Evolutionary conservation across 2,113 vertebrate genomes (phyloP), one percentile per base, ranked within the genome.

Genomic region (Pleuronectes platessa): DNA sequence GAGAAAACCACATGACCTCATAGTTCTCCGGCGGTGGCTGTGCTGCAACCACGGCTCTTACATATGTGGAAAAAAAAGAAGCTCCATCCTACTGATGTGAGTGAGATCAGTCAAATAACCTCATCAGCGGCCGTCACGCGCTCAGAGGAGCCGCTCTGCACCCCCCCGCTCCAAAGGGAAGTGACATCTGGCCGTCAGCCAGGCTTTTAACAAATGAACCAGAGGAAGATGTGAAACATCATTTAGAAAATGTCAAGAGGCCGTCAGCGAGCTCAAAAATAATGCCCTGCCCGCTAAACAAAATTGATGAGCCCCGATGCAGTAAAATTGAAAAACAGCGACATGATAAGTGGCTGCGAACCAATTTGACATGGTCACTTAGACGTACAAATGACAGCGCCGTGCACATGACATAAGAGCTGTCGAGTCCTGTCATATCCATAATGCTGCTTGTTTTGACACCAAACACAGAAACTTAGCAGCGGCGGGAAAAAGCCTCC

Each of bases 121-220:
- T 88, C 68, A 65, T 74, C 64, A 68, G 54, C 47, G 53, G 14
- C 40, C 77, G 69, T 70, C 78, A 70, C n/a, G 18, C 64, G 71
- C 66, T 68, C 81, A 55, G 27, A 31, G 27, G 27, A 31, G 27
- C 31, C 49, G 21, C 40, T 17, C 67, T 21, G 26, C 66, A 60
- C 70, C 81, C 51, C 20, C 51, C 21, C 51, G 20, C 51, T 54
- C 51, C 51, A 8, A 31, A 59, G 84, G 73, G 58, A 68, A 89
- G 79, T 56, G 54, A 81, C 74, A 63, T 81, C 82, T 89, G 87
- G 86, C 82, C 27, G 37, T 26, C 20, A 71, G 86, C 89, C 90
- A 89, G 81, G 68, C 79, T 88, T 89, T 90, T 90, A 90, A 91
- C 79, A 40, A 88, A 88, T 85, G 84, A 88, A 86, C 70, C 42